Evolutionary conservation across 2,888 invertebrate genomes (phyloP), one percentile per base, ranked within the genome.

Genomic region (Sympetrum striolatum): DNA sequence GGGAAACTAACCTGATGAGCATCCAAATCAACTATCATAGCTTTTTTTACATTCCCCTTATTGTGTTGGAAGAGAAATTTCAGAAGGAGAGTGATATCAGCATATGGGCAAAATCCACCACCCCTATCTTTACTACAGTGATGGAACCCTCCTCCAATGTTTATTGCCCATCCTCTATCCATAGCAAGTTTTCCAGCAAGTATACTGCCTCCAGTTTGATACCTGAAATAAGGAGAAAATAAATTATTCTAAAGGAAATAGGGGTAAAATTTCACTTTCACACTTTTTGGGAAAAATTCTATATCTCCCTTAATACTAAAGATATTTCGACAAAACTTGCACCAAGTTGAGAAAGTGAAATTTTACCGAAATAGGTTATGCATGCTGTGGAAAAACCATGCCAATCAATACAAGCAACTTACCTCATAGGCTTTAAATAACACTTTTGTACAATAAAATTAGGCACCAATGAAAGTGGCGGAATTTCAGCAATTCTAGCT

Each of bases 111-210:
- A 94, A 98, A 98, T 0, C 98, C 98, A 0, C 97, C 98, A 3
- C 98, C 98, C 91, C 94, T 94, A 90, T 95, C 94, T 0, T 95
- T 95, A 91, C 96, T 96, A 93, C 98, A 98, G 93, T 98, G 98
- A 94, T 98, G 98, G 94, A 98, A 98, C 0, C 98, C 98, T 18
- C 98, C 98, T 0, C 98, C 98, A 39, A 98, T 95, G 93, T 98
- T 98, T 91, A 98, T 97, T 0, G 98, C 96, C 98, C 98, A 98
- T 3, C 98, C 98, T 73, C 96, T 94, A 92, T 97, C 96, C 79
- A 98, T 92, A 0, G 98, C 98, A 91, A 98, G 93, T 93, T 97
- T 97, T 0, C 97, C 98, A 0, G 97, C 98, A 92, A 98, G 93
- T 90, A 98, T 95, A 1, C 97, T 97, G 0, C 98, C 98, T 1